Conservation (phyloP, 2,113 vertebrate genomes). For the Xerus inauris region DNA sequence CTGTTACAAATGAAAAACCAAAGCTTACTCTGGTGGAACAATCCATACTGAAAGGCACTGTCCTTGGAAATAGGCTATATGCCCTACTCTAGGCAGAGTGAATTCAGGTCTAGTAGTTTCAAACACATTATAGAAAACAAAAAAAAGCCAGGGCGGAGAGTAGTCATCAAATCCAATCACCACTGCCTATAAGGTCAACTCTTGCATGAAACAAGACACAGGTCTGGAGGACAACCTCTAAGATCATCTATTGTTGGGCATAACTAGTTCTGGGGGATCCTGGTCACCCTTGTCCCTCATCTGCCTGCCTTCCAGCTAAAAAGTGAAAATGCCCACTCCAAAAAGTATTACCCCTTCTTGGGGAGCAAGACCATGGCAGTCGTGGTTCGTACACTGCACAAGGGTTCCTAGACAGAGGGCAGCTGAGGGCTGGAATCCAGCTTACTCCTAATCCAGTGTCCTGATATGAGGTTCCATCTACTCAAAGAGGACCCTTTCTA, state of each 20-base stretch:
- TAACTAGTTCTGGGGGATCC: neutral
- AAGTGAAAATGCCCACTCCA: neutral
- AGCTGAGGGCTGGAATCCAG: neutral
- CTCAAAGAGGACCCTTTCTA: neutral
- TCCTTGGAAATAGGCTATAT: neutral
- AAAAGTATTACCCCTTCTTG: neutral
- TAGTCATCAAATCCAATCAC: neutral
- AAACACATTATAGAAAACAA: neutral
- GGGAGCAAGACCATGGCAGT: neutral
- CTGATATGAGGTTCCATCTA: neutral
- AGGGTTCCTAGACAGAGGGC: neutral
- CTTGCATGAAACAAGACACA: neutral
- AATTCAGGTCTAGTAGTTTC: neutral
- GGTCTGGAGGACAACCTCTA: neutral
- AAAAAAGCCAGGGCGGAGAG: neutral
- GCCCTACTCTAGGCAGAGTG: neutral
- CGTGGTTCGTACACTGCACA: neutral
- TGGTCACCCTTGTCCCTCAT: neutral
- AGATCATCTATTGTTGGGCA: neutral
- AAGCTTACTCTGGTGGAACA: neutral
- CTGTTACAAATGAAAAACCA: neutral
- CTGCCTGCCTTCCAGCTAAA: neutral
- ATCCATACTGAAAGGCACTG: neutral
- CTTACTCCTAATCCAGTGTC: neutral
- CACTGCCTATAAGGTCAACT: neutral